Base-by-base conservation (phyloP, 2,888 invertebrate genomes). In the Athrips mouffetella region DNA sequence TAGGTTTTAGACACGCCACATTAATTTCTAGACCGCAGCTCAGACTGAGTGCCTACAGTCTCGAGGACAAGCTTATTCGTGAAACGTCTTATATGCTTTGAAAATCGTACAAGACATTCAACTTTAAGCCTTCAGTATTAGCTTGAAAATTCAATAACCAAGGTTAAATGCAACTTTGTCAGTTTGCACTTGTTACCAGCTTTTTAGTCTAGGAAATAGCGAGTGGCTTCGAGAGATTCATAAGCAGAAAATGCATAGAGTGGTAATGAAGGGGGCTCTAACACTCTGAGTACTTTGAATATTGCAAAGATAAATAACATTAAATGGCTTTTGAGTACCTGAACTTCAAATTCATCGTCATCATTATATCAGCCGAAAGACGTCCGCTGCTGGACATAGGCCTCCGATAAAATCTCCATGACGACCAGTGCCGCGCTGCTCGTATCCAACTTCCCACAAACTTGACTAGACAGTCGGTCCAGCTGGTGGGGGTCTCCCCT, bases 21-120 rank as follows among this genome's bases (percentile, higher is more conserved):
- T 84, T 86, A 83, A 84, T 84, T 80, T 73, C 79, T 80, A 81
- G 81, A 78, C 80, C 78, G 67, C 77, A 63, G 57, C 68, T 62
- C 66, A 59, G 68, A 60, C 69, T 70, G 70, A 77, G 74, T 73
- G 78, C 80, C 79, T 77, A 77, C 76, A 73, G 80, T 83, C 84
- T 83, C 79, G 75, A 82, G 84, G 66, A 65, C 60, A 48, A 37
- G 16, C 25, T 13, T 31, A 27, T 42, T 42, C 45, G 55, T 45
- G 55, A 59, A 73, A 68, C 27, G 52, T 5, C 53, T 2, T 52
- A 16, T 48, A 21, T 21, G 11, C 13, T 13, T 21, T n/a, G 5
- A 6, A 21, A 13, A 7, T 18, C 16, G n/a, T n/a, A 8, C 13
- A 7, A 16, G 13, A 29, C n/a, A 13, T 30, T 42, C 27, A 25